A percentile compares a stretch with the other conserved stretches of the same genome.
Evolutionary conservation across 2,888 invertebrate species (phyloP).

Genomic region (Rutpela maculata): DNA sequence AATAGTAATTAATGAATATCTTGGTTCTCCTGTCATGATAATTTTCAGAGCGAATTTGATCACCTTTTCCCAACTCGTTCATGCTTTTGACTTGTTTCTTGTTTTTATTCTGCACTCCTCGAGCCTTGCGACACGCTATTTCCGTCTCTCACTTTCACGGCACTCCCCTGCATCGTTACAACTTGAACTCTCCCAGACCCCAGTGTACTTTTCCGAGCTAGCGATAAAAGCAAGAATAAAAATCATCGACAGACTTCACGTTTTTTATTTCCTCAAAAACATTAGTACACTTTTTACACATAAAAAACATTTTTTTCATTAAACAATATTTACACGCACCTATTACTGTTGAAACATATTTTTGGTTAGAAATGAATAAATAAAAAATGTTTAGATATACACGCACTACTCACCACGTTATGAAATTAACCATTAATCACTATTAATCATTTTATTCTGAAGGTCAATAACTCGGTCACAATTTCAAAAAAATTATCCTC

Average conservation of each 20-base stretch:
- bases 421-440: too few relatives aligned
- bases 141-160: conserved; percentile 46
- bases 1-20: conserved; percentile 21
- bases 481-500: too few relatives aligned
- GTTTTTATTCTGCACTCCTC: conserved; percentile 19
- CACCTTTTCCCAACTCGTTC: conserved; percentile 26
- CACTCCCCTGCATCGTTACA: conserved; percentile 40
- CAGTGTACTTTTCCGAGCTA: conserved; percentile 49
- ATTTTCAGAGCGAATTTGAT: conserved; percentile 18
- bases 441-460: too few relatives aligned
- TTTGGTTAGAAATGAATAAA: too few relatives aligned
- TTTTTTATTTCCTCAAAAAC: conserved; percentile 1
- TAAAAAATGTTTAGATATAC: too few relatives aligned
- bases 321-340: too few relatives aligned
- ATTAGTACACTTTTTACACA: neutral
- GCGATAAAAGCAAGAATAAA: conserved; percentile 41
- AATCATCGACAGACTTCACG: conserved; percentile 6
- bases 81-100: neutral
- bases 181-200: conserved; percentile 48
- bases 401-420: too few relatives aligned
- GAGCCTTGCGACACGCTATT: conserved; percentile 42
- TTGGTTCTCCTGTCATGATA: conserved; percentile 11
- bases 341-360: too few relatives aligned
- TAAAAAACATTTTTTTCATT: neutral
- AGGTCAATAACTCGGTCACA: too few relatives aligned